phyloP scores from a whole-genome alignment of 1,140 invertebrate genomes.

The Oreohelix idahoensis region DNA sequence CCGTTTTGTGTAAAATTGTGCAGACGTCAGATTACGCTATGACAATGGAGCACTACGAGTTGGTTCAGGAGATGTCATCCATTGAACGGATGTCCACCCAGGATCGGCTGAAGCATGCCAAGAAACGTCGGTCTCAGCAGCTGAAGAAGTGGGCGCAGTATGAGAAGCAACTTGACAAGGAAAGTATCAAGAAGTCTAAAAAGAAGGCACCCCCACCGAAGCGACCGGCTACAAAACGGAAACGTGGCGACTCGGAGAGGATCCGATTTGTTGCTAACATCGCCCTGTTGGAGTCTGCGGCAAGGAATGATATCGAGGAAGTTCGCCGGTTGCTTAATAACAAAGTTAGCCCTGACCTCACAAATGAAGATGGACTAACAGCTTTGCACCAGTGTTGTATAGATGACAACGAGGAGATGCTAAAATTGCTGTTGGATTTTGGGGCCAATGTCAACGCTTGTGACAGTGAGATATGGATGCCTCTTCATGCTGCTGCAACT shows the following conservation, averaged over 20 bases:
- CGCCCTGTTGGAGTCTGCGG: constrained; percentile 93
- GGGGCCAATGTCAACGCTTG: constrained; percentile 98
- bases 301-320: constrained; percentile 95
- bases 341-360: constrained; percentile 95
- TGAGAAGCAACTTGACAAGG: constrained; percentile 84
- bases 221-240: constrained; percentile 43
- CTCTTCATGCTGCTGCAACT: constrained; percentile 97
- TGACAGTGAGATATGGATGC: constrained; percentile 99
- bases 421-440: constrained; percentile 93
- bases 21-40: background rate
- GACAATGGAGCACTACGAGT: constrained; percentile 87
- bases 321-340: constrained; percentile 87
- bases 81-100: constrained; percentile 94
- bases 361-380: constrained; percentile 98
- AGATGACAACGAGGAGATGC: constrained; percentile 98
- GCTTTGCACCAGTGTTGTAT: constrained; percentile 99
- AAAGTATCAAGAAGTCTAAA: constrained; percentile 73
- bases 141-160: constrained; percentile 83
- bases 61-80: constrained; percentile 91
- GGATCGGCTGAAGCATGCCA: constrained; percentile 90
- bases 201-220: constrained; percentile 44
- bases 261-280: constrained; percentile 93
- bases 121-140: constrained; percentile 89
- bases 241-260: constrained; percentile 59
- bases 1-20: background rate